Conservation (phyloP, 2,797 vertebrate species). For the Philypnodon macrostomus region DNA sequence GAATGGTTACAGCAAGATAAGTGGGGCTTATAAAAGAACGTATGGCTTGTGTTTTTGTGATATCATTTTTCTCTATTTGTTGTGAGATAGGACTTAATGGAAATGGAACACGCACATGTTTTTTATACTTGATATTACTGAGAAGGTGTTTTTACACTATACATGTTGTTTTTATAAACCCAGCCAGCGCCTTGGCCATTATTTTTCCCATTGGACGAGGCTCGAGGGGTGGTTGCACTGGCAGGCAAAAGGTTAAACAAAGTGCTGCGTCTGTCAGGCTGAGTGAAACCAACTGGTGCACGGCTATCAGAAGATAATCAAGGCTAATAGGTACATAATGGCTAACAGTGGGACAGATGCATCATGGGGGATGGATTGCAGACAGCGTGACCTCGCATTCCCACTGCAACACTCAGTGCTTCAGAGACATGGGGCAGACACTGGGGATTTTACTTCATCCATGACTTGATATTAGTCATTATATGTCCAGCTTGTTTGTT, state of each 20-base stretch:
- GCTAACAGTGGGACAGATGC: conserved; percentile 90
- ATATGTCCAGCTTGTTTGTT: conserved; percentile 28
- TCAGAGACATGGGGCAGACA: conserved; percentile 63
- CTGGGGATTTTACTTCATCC: conserved; percentile 54
- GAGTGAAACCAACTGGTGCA: conserved; percentile 94
- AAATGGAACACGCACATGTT: conserved; percentile 8
- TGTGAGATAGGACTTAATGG: conserved; percentile 26
- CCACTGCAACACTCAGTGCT: conserved; percentile 60
- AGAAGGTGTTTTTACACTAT: conserved; percentile 49
- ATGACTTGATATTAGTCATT: conserved; percentile 47
- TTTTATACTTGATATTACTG: conserved; percentile 17
- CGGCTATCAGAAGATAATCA: conserved; percentile 95
- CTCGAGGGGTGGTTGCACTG: conserved; percentile 66
- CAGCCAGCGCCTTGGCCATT: conserved; percentile 70
- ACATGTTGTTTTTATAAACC: too few relatives aligned
- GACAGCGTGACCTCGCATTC: conserved; percentile 75
- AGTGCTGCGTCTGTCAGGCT: conserved; percentile 89
- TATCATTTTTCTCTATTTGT: conserved; percentile 24
- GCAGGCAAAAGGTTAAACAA: conserved; percentile 94
- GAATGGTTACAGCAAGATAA: conserved; percentile 65
- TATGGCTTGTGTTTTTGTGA: conserved; percentile 39
- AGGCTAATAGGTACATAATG: conserved; percentile 98
- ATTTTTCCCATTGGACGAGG: conserved; percentile 78
- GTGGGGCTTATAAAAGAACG: conserved; percentile 52
- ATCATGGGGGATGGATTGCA: conserved; percentile 85